A percentile compares a stretch with the other conserved stretches of the same genome.
phyloP scores from a whole-genome alignment of 2,888 invertebrate species.

The Timema cristinae region DNA sequence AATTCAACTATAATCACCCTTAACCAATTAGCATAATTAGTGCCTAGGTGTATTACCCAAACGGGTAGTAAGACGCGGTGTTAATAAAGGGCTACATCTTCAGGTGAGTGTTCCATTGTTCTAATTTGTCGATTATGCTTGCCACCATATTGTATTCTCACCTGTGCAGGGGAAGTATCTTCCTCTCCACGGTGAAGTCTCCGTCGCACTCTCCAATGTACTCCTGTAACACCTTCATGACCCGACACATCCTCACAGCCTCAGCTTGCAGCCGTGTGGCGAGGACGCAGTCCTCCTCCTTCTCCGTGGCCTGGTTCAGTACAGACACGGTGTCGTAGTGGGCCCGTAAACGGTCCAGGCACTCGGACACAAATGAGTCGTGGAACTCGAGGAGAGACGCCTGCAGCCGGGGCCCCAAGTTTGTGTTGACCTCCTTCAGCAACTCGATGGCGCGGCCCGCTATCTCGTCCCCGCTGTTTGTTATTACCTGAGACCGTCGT shows the following conservation, averaged over 20 bases:
- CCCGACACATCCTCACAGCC: conserved; percentile 84
- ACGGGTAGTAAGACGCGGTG: too few relatives aligned
- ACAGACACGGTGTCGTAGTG: conserved; percentile 78
- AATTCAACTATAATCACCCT: too few relatives aligned
- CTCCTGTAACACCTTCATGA: conserved; percentile 90
- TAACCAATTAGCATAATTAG: too few relatives aligned
- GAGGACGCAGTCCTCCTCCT: conserved; percentile 43
- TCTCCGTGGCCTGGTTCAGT: conserved; percentile 48
- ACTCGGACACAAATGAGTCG: conserved; percentile 86
- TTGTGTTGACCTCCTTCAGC: conserved; percentile 89
- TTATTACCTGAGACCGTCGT: conserved; percentile 61
- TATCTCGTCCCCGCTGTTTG: conserved; percentile 87
- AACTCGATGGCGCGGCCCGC: conserved; percentile 88
- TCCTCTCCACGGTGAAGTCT: conserved; percentile 80
- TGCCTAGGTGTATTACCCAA: too few relatives aligned
- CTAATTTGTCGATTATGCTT: too few relatives aligned
- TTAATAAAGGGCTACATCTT: too few relatives aligned
- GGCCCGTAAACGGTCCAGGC: conserved; percentile 82
- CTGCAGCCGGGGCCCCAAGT: conserved; percentile 81
- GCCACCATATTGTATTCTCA: too few relatives aligned
- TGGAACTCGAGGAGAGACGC: conserved; percentile 78
- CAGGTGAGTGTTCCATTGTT: too few relatives aligned
- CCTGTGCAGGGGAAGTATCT: conserved; percentile 81
- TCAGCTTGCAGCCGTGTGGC: conserved; percentile 55
- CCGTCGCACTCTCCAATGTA: conserved; percentile 94